phyloP scores from a whole-genome alignment of 2,797 vertebrate species.

The Linurgus olivaceus region DNA sequence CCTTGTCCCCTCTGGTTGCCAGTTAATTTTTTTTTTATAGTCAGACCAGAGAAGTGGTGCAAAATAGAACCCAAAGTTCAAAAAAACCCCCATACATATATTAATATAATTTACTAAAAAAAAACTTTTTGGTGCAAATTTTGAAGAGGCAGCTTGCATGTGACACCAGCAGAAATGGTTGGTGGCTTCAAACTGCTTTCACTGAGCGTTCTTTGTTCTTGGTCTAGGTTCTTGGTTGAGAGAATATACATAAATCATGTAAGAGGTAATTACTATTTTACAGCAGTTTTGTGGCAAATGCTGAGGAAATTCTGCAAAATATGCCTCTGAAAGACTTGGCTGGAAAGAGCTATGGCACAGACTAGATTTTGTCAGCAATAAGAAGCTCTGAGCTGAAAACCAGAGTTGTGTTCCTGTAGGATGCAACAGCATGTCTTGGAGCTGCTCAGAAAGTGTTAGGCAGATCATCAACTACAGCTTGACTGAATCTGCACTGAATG shows the following conservation, averaged over 20 bases:
- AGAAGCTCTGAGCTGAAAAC: background rate
- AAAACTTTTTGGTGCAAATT: background rate
- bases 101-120: background rate
- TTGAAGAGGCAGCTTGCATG: background rate
- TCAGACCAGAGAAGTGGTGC: background rate
- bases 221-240: background rate
- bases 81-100: background rate
- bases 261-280: background rate
- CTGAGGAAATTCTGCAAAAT: constrained; percentile 23
- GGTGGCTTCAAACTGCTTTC: background rate
- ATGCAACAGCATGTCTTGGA: background rate
- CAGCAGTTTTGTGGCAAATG: background rate
- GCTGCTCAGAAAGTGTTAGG: background rate
- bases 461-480: background rate
- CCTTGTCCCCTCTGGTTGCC: background rate
- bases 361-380: background rate
- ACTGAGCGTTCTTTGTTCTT: background rate
- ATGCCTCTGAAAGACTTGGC: background rate
- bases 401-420: background rate
- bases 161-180: background rate
- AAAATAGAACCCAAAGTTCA: background rate
- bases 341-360: background rate
- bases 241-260: background rate
- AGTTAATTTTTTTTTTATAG: background rate
- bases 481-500: background rate